Conservation (phyloP, 2,113 vertebrate species). For the Ginglymostoma cirratum region DNA sequence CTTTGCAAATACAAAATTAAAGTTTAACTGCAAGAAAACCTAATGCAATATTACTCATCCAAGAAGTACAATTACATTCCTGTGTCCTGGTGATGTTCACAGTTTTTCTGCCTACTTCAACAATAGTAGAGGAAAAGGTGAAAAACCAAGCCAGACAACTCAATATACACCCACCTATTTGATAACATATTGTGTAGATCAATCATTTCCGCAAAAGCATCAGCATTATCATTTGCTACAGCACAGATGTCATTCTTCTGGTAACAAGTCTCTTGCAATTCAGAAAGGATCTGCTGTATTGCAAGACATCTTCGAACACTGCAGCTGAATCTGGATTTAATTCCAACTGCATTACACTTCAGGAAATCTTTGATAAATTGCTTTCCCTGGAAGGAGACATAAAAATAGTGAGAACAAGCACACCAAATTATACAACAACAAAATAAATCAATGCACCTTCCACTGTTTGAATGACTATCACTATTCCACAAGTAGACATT, state of each 20-base stretch:
- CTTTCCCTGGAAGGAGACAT: constrained; percentile 4
- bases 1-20: background rate
- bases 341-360: constrained; percentile 13
- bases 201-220: constrained; percentile 23
- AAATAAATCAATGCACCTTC: background rate
- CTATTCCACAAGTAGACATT: background rate
- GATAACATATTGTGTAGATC: background rate
- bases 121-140: background rate
- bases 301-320: constrained; percentile 11
- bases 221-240: background rate
- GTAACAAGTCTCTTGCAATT: background rate
- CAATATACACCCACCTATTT: background rate
- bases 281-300: constrained; percentile 10
- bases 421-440: background rate
- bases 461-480: background rate
- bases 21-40: background rate
- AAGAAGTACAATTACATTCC: background rate
- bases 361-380: constrained; percentile 27
- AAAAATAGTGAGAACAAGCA: background rate
- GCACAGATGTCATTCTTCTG: constrained; percentile 10
- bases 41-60: background rate
- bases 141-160: background rate
- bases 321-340: background rate
- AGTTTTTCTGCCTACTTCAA: background rate
- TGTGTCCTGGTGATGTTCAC: background rate